These are phyloP conservation scores for Aspidiotus rigidus DNA, from an alignment of 2,888 invertebrate species.

Conservation along the genomic window DNA sequence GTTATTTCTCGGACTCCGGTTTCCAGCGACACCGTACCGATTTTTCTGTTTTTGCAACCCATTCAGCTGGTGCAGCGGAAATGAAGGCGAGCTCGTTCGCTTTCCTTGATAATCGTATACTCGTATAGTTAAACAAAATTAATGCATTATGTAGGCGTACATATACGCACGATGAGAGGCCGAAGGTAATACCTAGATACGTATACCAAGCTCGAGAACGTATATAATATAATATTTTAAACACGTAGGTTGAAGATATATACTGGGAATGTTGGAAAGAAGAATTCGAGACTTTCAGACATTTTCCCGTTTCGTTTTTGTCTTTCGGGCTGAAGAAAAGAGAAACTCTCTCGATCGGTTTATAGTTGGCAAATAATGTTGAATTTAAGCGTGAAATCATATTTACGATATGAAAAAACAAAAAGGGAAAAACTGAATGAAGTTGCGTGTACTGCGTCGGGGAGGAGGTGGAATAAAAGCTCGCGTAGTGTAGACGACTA, in stretches of 20 bases:
- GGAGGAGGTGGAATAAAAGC: not conserved
- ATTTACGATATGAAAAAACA: slow-evolving; percentile 4
- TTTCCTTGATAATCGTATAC: not conserved
- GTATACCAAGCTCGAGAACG: too few species aligned
- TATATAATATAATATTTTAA: too few species aligned
- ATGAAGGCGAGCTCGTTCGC: slow-evolving; percentile 1
- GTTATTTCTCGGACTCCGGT: slow-evolving; percentile 18
- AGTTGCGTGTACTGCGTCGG: not conserved
- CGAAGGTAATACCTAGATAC: too few species aligned
- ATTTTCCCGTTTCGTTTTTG: too few species aligned
- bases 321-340: not conserved
- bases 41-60: slow-evolving; percentile 14
- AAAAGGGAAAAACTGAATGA: not conserved
- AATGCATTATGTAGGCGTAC: slow-evolving; percentile 2
- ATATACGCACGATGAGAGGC: not conserved
- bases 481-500: not conserved
- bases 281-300: too few species aligned
- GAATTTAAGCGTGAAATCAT: not conserved
- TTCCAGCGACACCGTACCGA: not conserved
- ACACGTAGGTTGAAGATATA: too few species aligned
- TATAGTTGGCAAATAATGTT: not conserved
- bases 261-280: too few species aligned
- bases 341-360: not conserved
- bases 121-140: not conserved
- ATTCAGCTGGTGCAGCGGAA: not conserved